Evolutionary conservation across 2,113 vertebrate genomes (phyloP), one percentile per base, ranked within the genome.

Genomic region (Sinocyclocheilus rhinocerous): DNA sequence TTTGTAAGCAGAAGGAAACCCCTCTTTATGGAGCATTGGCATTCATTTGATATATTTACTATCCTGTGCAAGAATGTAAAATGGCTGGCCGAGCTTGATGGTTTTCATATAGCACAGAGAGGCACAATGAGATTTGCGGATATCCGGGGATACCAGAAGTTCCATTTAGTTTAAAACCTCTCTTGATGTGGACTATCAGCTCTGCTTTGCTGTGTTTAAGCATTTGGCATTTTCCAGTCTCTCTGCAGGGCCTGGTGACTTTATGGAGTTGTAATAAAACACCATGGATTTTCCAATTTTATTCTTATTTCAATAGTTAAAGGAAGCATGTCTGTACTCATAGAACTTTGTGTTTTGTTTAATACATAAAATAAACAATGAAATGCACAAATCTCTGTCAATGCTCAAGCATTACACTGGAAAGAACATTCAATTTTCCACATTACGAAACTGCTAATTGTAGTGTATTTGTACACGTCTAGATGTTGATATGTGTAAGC

Each of bases 391-490:
- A 76, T 45, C 15, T 87, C 57, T 88, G 52, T 88, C 80, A 83
- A n/a, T 84, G 57, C 82, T 82, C 87, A 90, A 88, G 89, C 88
- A 87, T 72, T 85, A 87, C 72, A 87, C 50, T 77, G 29, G 73
- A 81, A 83, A 61, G 78, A 89, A 76, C 85, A 84, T 88, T 80
- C 70, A 85, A 39, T 84, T 89, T 76, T 83, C 33, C 77, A 76
- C 82, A 83, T 81, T 80, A 75, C 76, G 16, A 85, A 39, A 79
- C 57, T 82, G 33, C 26, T 20, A n/a, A 57, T 78, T 72, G 6
- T 55, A 76, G 29, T 86, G 42, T 84, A 59, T 5, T 22, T 84
- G 39, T 72, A 61, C 81, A 70, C 33, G 70, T 90, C 42, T 87
- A 79, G 75, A 82, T 50, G 77, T 80, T 76, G 18, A 50, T 89